A percentile compares a stretch with the other conserved stretches of the same genome.
Conservation (phyloP, 2,797 vertebrate genomes). For the Percopsis omiscomaycus region DNA sequence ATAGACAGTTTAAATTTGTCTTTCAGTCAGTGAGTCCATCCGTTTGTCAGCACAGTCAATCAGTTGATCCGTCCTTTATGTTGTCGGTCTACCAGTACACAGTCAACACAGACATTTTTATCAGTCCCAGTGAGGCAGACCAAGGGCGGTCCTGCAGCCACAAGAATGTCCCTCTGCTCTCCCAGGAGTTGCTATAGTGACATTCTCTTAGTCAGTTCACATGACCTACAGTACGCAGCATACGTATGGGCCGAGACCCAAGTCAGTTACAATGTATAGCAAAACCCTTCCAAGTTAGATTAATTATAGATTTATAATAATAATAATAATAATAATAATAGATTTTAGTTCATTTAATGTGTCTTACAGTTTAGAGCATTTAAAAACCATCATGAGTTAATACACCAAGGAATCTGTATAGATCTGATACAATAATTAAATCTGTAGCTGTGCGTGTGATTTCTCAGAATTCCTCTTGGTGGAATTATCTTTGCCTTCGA, state of each 20-base stretch:
- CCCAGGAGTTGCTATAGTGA: slow-evolving; percentile 55
- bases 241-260: slow-evolving; percentile 23
- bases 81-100: slow-evolving; percentile 10
- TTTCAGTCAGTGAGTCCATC: no score
- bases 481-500: background rate
- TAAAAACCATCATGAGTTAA: background rate
- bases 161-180: slow-evolving; percentile 64
- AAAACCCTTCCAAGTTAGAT: background rate
- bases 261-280: slow-evolving; percentile 19
- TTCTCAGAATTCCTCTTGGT: background rate
- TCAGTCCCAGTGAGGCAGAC: slow-evolving; percentile 4
- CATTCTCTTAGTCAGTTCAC: slow-evolving; percentile 60
- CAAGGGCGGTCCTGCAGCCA: slow-evolving; percentile 23
- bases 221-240: slow-evolving; percentile 53
- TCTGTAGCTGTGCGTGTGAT: background rate
- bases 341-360: background rate
- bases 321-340: background rate
- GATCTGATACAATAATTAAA: background rate
- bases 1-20: background rate
- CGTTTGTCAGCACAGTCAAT: background rate
- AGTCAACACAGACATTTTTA: slow-evolving; percentile 23
- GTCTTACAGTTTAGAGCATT: background rate
- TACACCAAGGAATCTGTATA: no score
- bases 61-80: slow-evolving; percentile 27
- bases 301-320: background rate